Evolutionary conservation across 2,797 vertebrate species (phyloP), one percentile per base, ranked within the genome.

Genomic region (Myiotriccus ornatus): DNA sequence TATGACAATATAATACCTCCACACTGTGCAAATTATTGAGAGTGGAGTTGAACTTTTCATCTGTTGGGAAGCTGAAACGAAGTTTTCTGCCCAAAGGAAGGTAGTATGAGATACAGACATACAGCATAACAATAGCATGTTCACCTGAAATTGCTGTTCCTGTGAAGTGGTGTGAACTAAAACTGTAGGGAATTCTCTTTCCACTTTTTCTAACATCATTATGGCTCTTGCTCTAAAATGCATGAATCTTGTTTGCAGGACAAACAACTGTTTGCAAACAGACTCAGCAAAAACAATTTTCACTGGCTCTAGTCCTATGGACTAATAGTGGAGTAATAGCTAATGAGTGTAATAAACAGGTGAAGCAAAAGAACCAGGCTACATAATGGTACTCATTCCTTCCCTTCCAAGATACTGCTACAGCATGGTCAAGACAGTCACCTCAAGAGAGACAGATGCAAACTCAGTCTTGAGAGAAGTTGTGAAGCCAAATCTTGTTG

Each of bases 321-420:
- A 79, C 25, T 87, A 64, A 78, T 56, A 57, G 27, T 27, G 37
- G 34, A 75, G 23, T n/a, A 62, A 46, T 44, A 93, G 7, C 44
- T 41, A 49, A 13, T 0, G 0, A 71, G 21, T 16, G 6, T 17
- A 81, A 62, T 7, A 73, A 47, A 12, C 9, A 80, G 4, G 9
- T 20, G 35, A 80, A 74, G 9, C 64, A 49, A 41, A 80, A 91
- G 28, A 43, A 8, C 52, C 20, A 75, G 14, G 41, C 49, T 81
- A 28, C 4, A 7, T 35, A 75, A 21, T 0, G 5, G 41, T 24
- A 21, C n/a, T 53, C n/a, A 59, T 39, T 68, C 23, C 32, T 53
- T 76, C 22, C 47, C n/a, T 65, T 68, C 39, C 52, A 69, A 83
- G 46, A 6, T 74, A 35, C 17, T 80, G 88, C n/a, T 47, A 18